These are phyloP conservation scores for Astatotilapia flaviijosephi DNA, from an alignment of 2,113 vertebrate species.

Conservation along the genomic window DNA sequence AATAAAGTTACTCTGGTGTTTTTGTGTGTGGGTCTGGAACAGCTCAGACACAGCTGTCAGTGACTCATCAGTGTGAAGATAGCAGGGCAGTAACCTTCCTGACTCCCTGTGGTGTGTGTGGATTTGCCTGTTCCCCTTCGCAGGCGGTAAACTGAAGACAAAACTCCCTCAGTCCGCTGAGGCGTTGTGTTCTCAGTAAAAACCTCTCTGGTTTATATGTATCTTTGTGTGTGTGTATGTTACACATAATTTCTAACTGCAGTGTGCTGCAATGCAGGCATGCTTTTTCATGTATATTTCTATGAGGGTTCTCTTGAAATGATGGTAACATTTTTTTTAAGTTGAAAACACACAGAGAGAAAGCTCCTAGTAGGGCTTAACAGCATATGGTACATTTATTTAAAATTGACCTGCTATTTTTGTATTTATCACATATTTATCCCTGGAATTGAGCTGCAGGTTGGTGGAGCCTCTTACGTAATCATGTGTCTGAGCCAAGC, in stretches of 20 bases:
- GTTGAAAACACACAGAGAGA: neutral
- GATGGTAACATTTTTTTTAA: neutral
- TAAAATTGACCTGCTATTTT: neutral
- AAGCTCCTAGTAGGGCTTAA: neutral
- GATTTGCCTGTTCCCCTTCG: neutral
- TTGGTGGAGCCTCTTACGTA: neutral
- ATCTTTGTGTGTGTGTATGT: neutral
- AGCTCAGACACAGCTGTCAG: constrained; percentile 40
- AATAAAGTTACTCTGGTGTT: neutral
- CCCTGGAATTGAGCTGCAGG: neutral
- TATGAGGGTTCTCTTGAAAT: neutral
- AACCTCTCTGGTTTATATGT: neutral
- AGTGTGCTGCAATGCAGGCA: neutral
- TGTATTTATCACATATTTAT: neutral
- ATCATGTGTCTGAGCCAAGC: neutral
- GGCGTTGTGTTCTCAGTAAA: neutral
- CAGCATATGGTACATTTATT: neutral
- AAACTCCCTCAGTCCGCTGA: neutral
- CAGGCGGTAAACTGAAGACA: neutral
- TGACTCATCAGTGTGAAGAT: constrained; percentile 21
- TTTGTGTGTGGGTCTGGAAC: neutral
- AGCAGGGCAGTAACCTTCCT: constrained; percentile 12
- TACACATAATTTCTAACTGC: neutral
- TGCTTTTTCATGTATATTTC: neutral
- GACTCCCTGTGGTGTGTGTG: neutral